A percentile compares a stretch with the other conserved stretches of the same genome.
Evolutionary conservation across 2,888 invertebrate genomes (phyloP).

Genomic region (Drosophila mettleri): DNA sequence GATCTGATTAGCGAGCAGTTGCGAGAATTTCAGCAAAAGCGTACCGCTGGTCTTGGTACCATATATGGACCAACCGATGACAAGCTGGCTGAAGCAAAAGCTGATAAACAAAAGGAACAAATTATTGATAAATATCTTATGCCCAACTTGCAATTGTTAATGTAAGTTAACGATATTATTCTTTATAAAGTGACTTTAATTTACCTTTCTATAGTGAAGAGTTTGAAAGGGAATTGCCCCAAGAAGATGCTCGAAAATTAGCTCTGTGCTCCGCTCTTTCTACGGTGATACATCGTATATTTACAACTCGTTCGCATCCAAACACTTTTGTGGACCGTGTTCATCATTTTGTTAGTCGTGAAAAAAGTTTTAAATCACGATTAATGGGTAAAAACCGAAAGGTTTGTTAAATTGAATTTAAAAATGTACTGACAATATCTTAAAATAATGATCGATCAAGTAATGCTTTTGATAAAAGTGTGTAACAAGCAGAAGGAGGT

Average conservation of each 20-base stretch:
- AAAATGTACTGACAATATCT: no score
- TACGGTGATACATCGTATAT: conserved; percentile 92
- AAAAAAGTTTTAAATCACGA: conserved; percentile 90
- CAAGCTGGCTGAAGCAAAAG: conserved; percentile 91
- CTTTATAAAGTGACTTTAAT: background rate
- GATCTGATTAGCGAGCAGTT: conserved; percentile 84
- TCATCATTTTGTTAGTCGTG: conserved; percentile 93
- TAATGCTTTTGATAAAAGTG: no score
- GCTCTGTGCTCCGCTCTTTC: conserved; percentile 90
- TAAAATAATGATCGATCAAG: no score
- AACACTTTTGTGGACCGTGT: conserved; percentile 89
- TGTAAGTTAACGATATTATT: conserved; percentile 85
- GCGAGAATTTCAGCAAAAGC: conserved; percentile 90
- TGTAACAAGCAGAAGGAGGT: no score
- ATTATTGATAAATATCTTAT: conserved; percentile 90
- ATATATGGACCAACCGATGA: conserved; percentile 95
- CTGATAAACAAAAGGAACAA: conserved; percentile 91
- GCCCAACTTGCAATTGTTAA: conserved; percentile 89
- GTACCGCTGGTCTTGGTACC: conserved; percentile 94
- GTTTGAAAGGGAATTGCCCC: conserved; percentile 87
- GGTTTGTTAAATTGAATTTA: conserved; percentile 81
- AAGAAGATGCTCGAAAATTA: conserved; percentile 88
- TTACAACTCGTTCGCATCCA: conserved; percentile 88
- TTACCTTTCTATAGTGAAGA: conserved; percentile 86
- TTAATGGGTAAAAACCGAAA: conserved; percentile 89